These are phyloP conservation scores for Lasioglossum oenotherae DNA, from an alignment of 2,888 invertebrate genomes.

Conservation along the genomic window DNA sequence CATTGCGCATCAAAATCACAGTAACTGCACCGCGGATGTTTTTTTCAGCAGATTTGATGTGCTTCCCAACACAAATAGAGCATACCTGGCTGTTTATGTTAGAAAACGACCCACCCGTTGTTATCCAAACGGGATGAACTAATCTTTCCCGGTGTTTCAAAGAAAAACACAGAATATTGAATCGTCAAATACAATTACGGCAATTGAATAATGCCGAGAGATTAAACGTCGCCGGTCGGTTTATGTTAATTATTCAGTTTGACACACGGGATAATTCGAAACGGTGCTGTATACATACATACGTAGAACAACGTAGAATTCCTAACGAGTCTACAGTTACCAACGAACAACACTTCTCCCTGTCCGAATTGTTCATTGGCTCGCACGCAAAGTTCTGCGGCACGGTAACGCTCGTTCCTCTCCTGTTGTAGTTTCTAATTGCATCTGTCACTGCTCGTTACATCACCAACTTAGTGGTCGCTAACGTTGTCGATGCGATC, in stretches of 20 bases:
- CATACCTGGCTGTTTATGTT: not conserved
- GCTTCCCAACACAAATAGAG: not conserved
- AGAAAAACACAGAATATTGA: not conserved
- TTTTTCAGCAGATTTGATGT: not conserved
- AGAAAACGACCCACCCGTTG: not conserved
- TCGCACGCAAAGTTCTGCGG: not conserved
- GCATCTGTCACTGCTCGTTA: slow-evolving; percentile 5
- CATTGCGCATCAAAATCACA: not conserved
- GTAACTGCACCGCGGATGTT: not conserved
- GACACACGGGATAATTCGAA: not conserved
- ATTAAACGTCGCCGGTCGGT: not conserved
- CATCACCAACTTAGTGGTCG: not conserved
- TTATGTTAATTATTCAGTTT: not conserved
- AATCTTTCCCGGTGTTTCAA: not conserved
- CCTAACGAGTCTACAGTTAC: not conserved
- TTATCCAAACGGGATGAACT: not conserved
- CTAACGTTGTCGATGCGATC: not conserved
- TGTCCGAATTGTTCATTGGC: slow-evolving; percentile 3
- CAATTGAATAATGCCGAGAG: not conserved
- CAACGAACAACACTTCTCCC: not conserved
- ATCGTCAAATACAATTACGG: not conserved
- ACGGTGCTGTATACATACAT: not conserved
- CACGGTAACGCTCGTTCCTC: not conserved
- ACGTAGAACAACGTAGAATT: not conserved
- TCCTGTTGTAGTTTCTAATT: not conserved